phyloP scores from a whole-genome alignment of 2,113 vertebrate species.

The Protobothrops mucrosquamatus region DNA sequence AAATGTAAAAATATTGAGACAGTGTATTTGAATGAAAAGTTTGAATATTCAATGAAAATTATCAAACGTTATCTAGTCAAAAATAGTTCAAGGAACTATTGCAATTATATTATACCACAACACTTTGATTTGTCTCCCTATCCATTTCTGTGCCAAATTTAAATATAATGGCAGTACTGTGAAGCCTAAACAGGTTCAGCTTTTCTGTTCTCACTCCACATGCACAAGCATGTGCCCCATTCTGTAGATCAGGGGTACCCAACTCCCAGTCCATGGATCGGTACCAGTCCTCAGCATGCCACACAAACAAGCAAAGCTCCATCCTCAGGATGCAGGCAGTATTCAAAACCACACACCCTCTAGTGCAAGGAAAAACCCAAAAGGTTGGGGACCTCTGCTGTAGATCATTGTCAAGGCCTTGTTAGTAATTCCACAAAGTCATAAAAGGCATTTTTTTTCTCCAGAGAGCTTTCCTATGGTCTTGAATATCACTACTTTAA shows the following conservation, averaged over 20 bases:
- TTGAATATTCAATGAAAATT: not conserved
- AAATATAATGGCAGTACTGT: not conserved
- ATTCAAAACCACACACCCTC: too few relatives aligned
- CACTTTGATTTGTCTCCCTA: not conserved
- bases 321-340: too few relatives aligned
- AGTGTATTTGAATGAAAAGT: too few relatives aligned
- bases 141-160: not conserved
- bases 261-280: too few relatives aligned
- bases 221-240: not conserved
- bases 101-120: not conserved
- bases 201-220: not conserved
- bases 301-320: too few relatives aligned
- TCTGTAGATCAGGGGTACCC: not conserved
- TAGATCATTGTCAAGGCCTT: not conserved
- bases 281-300: too few relatives aligned
- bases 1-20: too few relatives aligned
- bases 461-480: not conserved
- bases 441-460: not conserved
- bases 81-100: not conserved
- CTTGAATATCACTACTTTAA: not conserved
- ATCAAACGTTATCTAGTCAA: not conserved
- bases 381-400: not conserved
- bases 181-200: not conserved
- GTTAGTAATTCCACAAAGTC: not conserved
- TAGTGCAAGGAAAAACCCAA: too few relatives aligned